Conservation (phyloP, 2,113 vertebrate genomes). For the Morone saxatilis region DNA sequence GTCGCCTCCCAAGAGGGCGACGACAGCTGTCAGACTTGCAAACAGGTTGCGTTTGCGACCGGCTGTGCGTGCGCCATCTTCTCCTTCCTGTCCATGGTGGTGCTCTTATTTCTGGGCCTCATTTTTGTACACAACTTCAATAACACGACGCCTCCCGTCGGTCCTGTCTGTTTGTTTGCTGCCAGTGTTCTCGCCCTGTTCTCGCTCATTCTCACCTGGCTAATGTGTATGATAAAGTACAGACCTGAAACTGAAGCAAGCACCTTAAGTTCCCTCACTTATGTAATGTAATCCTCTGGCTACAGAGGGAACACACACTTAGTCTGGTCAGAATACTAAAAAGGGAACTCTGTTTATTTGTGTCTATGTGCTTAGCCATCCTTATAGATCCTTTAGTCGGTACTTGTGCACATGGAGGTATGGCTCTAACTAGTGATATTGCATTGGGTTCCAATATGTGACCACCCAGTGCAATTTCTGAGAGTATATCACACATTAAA, state of each 20-base stretch:
- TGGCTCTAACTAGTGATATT: too few relatives aligned
- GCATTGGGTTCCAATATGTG: too few relatives aligned
- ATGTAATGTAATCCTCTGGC: neutral
- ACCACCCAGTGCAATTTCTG: too few relatives aligned
- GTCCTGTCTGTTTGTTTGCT: conserved; percentile 3
- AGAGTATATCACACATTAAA: too few relatives aligned
- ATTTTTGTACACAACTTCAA: conserved; percentile 45
- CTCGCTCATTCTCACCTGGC: conserved; percentile 47
- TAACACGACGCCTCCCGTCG: neutral
- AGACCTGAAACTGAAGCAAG: conserved; percentile 30
- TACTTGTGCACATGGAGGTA: neutral
- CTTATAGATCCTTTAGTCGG: neutral
- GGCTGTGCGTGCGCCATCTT: conserved; percentile 86
- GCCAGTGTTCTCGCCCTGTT: conserved; percentile 51
- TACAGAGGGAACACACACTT: neutral
- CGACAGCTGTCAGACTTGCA: conserved; percentile 85
- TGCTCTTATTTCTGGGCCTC: conserved; percentile 59
- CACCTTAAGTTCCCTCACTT: neutral
- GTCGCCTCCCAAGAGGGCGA: conserved; percentile 40
- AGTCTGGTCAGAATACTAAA: neutral
- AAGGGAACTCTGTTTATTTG: neutral
- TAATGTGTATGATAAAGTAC: conserved; percentile 48
- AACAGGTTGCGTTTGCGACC: conserved; percentile 82
- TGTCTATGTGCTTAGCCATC: neutral
- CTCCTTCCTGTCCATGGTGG: conserved; percentile 43